These are phyloP conservation scores for Drosophila lowei DNA, from an alignment of 1,140 invertebrate species.

Conservation along the genomic window DNA sequence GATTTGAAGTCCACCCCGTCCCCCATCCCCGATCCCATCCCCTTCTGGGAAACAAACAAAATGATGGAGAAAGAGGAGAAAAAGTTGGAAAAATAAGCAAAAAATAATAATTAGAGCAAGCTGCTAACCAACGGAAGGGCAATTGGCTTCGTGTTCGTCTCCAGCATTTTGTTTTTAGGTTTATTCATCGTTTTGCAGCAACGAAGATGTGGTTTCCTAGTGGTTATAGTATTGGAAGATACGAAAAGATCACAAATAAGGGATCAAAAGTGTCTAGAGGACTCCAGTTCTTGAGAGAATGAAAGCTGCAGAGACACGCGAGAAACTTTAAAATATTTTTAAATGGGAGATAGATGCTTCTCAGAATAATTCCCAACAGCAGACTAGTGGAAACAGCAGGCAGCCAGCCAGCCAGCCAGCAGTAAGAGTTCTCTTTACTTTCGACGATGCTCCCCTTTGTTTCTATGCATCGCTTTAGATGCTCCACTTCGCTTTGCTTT, in stretches of 20 bases:
- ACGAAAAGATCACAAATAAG: too few relatives aligned
- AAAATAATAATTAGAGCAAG: slow-evolving; percentile 38
- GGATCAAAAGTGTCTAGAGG: too few relatives aligned
- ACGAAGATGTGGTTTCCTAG: too few relatives aligned
- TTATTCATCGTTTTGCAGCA: not conserved
- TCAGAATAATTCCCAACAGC: too few relatives aligned
- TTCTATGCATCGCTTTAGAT: slow-evolving; percentile 8
- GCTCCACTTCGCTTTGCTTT: slow-evolving; percentile 4
- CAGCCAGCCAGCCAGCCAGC: too few relatives aligned
- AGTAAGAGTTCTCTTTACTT: too few relatives aligned
- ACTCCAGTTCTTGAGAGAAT: too few relatives aligned
- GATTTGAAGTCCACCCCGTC: not conserved
- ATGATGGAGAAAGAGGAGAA: slow-evolving; percentile 7
- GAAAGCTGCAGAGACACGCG: too few relatives aligned
- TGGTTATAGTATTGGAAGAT: too few relatives aligned
- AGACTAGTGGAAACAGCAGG: too few relatives aligned
- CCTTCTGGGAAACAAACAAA: slow-evolving; percentile 27
- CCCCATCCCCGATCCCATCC: not conserved
- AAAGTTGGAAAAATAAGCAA: slow-evolving; percentile 9
- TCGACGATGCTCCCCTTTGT: slow-evolving; percentile 25
- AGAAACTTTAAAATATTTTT: too few relatives aligned
- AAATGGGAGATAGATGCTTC: too few relatives aligned
- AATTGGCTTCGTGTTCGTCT: slow-evolving; percentile 13
- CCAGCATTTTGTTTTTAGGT: not conserved
- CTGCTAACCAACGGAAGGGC: slow-evolving; percentile 22